Conservation (phyloP, 2,797 vertebrate genomes). For the Ispidina lecontei region DNA sequence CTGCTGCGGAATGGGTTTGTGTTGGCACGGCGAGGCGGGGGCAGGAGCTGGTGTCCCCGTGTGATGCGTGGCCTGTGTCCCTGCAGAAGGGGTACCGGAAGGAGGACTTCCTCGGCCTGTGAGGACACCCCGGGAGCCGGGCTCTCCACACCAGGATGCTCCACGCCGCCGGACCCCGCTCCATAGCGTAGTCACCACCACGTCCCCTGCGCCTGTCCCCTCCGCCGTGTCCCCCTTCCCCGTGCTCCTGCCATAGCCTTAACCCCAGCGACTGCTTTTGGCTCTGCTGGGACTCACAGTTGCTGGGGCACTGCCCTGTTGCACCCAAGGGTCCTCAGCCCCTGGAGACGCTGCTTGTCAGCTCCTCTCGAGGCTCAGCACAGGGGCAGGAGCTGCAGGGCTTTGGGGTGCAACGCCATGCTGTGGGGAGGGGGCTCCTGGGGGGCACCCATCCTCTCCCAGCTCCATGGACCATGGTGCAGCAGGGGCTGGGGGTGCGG, state of each 20-base stretch:
- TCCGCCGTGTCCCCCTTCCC: accelerated
- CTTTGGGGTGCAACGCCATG: not conserved
- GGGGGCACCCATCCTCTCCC: not conserved
- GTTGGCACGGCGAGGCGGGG: accelerated
- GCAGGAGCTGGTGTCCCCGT: not conserved
- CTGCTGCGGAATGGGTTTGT: accelerated
- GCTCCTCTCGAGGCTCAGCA: accelerated
- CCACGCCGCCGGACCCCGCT: accelerated
- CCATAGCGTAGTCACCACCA: not conserved
- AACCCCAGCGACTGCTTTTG: not conserved
- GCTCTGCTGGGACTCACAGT: not conserved
- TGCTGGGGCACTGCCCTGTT: not conserved
- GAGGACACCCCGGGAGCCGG: slow-evolving; percentile 13
- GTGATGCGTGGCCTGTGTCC: not conserved
- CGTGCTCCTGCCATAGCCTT: not conserved
- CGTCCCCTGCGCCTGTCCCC: accelerated
- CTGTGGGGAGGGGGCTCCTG: not conserved
- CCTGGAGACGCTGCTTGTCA: not conserved
- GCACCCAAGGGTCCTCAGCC: not conserved
- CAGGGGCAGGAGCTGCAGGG: not conserved
- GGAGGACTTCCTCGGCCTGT: slow-evolving; percentile 81
- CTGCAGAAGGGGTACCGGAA: slow-evolving; percentile 83
- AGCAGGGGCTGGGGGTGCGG: accelerated
- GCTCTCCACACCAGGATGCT: not conserved
- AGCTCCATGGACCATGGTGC: accelerated